Percentiles rank a stretch among this genome's conserved stretches.
Conservation (phyloP, 2,888 invertebrate genomes). For the Protophormia terraenovae region DNA sequence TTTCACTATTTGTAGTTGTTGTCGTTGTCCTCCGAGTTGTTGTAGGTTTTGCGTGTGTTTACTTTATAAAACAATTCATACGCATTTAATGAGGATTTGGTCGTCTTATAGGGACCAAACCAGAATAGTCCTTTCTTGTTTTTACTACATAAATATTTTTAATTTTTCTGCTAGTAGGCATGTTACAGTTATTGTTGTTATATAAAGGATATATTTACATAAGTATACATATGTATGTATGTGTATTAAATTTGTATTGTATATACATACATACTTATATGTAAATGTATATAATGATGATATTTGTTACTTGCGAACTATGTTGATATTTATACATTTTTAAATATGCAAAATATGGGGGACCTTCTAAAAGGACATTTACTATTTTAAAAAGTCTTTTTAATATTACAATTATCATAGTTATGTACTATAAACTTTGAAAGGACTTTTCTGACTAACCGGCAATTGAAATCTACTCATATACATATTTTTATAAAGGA, state of each 20-base stretch:
- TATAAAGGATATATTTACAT: background rate
- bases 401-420: too few species aligned
- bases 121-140: background rate
- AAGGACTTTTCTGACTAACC: background rate
- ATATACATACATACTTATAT: background rate
- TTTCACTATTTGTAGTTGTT: background rate
- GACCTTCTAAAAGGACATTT: background rate
- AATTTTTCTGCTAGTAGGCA: background rate
- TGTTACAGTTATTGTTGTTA: background rate
- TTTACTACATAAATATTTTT: background rate
- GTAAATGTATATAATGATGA: background rate
- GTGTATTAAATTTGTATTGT: too few species aligned
- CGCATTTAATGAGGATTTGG: slow-evolving; percentile 48
- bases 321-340: background rate
- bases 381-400: too few species aligned
- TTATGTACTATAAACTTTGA: too few species aligned
- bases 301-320: background rate
- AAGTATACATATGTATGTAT: background rate
- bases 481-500: background rate
- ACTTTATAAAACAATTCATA: slow-evolving; percentile 27
- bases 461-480: background rate
- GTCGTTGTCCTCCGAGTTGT: background rate
- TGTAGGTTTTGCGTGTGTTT: background rate
- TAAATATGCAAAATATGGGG: background rate
- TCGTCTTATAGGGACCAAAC: background rate